A percentile compares a stretch with the other conserved stretches of the same genome.
Evolutionary conservation across 2,797 vertebrate genomes (phyloP).

Genomic region (Anableps anableps): DNA sequence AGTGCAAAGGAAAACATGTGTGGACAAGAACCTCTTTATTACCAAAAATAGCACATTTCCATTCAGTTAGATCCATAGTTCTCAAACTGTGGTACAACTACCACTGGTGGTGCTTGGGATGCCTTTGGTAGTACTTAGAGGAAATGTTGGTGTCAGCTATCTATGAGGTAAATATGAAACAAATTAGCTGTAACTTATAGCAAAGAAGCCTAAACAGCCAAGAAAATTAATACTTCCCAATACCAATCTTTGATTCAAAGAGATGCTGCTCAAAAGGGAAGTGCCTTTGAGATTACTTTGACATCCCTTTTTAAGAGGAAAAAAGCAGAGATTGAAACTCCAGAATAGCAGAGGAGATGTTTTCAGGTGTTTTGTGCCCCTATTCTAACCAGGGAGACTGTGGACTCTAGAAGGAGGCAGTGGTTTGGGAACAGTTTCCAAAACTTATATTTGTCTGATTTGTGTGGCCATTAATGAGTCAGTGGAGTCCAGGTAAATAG

Average conservation of each 20-base stretch:
- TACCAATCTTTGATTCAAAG: background rate
- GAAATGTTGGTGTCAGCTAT: background rate
- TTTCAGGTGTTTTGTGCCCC: too few species aligned
- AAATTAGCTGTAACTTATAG: background rate
- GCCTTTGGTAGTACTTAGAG: background rate
- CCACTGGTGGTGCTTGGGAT: background rate
- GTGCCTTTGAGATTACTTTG: too few species aligned
- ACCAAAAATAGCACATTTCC: too few species aligned
- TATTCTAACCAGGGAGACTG: background rate
- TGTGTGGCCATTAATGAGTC: background rate
- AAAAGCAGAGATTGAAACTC: background rate
- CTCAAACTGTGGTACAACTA: background rate
- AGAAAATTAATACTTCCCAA: background rate
- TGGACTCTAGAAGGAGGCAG: background rate
- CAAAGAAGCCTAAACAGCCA: background rate
- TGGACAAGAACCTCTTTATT: too few species aligned
- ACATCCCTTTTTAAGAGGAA: background rate
- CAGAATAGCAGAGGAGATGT: background rate
- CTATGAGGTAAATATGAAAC: background rate
- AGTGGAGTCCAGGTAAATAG: background rate
- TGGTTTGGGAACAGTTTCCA: background rate
- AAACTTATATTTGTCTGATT: background rate
- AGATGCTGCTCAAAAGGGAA: too few species aligned
- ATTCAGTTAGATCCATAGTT: background rate
- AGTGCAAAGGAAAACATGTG: too few species aligned